Evolutionary conservation across 2,797 vertebrate species (phyloP).

Genomic region (Adrianichthys oophorus): DNA sequence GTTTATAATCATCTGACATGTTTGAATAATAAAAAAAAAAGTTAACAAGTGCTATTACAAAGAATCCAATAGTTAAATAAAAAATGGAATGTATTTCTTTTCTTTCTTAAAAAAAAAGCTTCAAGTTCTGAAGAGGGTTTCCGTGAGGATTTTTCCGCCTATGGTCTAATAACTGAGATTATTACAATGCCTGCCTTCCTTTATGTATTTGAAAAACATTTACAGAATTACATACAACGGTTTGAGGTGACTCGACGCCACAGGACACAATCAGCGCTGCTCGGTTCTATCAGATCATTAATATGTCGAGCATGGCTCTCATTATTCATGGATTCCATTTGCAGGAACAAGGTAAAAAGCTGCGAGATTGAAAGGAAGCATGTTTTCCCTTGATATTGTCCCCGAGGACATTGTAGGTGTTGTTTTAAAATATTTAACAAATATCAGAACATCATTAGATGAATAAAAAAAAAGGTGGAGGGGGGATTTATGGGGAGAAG

Average conservation of each 20-base stretch:
- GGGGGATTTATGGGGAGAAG: constrained; percentile 8
- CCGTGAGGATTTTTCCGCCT: background rate
- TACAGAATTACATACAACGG: constrained; percentile 30
- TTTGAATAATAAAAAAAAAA: no score
- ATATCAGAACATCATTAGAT: constrained; percentile 3
- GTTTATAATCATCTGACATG: no score
- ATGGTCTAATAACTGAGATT: background rate
- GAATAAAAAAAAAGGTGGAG: background rate
- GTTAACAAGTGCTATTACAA: no score
- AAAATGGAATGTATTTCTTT: no score
- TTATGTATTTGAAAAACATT: constrained; percentile 22
- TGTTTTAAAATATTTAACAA: constrained; percentile 17
- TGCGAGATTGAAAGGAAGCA: constrained; percentile 9
- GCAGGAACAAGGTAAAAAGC: constrained; percentile 37
- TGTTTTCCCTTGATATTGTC: constrained; percentile 9
- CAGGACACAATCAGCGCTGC: constrained; percentile 29
- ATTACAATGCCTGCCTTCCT: constrained; percentile 7
- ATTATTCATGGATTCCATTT: constrained; percentile 46
- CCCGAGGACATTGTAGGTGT: constrained; percentile 2
- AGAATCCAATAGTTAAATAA: no score
- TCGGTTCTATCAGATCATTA: constrained; percentile 42
- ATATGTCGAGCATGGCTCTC: constrained; percentile 39
- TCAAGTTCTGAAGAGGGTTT: background rate
- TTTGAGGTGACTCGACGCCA: constrained; percentile 29
- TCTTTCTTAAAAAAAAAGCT: background rate